A percentile compares a stretch with the other conserved stretches of the same genome.
Evolutionary conservation across 2,113 vertebrate genomes (phyloP).

Genomic region (Maccullochella peelii): DNA sequence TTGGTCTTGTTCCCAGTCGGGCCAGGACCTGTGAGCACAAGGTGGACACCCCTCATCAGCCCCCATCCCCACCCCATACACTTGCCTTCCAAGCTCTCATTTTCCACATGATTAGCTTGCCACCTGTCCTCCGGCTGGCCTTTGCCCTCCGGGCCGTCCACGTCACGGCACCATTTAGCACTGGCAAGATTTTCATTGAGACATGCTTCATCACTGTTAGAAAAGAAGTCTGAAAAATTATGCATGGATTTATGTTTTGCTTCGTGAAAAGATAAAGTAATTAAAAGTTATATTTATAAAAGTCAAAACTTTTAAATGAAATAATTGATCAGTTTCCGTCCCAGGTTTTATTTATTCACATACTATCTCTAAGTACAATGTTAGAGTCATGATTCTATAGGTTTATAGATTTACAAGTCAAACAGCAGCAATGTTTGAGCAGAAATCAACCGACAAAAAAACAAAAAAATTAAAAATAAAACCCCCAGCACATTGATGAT

Average conservation of each 20-base stretch:
- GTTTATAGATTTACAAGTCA: not conserved
- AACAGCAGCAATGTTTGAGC: not conserved
- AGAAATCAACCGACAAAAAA: not conserved
- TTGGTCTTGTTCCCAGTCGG: slow-evolving; percentile 75
- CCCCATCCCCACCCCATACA: slow-evolving; percentile 60
- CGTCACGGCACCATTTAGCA: slow-evolving; percentile 78
- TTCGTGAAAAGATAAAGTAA: not conserved
- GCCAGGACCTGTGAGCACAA: slow-evolving; percentile 76
- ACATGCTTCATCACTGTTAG: slow-evolving; percentile 57
- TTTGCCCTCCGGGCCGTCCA: slow-evolving; percentile 71
- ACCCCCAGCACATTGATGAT: not conserved
- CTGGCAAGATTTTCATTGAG: slow-evolving; percentile 63
- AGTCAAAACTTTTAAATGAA: not conserved
- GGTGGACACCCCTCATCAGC: slow-evolving; percentile 76
- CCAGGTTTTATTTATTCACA: not conserved
- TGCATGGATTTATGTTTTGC: not conserved
- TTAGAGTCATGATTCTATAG: not conserved
- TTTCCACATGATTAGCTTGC: slow-evolving; percentile 87
- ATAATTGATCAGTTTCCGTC: not conserved
- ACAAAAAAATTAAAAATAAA: not conserved
- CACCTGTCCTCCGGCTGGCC: slow-evolving; percentile 84
- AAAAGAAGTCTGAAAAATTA: slow-evolving; percentile 1
- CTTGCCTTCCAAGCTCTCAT: slow-evolving; percentile 82
- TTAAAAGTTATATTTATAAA: slow-evolving; percentile 6
- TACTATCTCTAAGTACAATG: not conserved